phyloP scores from a whole-genome alignment of 2,113 vertebrate genomes.

The Cardinalis cardinalis region DNA sequence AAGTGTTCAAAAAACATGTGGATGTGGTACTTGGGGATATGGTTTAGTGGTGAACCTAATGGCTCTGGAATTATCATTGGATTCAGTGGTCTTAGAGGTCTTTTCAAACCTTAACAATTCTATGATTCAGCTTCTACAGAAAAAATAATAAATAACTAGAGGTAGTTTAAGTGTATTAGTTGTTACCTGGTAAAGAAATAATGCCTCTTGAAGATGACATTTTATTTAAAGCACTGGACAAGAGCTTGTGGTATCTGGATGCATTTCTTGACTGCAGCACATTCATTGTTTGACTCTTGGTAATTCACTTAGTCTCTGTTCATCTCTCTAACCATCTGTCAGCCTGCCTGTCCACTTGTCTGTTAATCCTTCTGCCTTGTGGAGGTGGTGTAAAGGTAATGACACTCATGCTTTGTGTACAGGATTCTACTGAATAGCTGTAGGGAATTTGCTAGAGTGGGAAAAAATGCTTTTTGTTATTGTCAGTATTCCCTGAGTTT shows the following conservation, averaged over 20 bases:
- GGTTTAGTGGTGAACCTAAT: neutral
- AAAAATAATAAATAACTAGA: neutral
- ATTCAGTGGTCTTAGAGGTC: neutral
- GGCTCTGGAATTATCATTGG: neutral
- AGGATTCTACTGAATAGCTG: neutral
- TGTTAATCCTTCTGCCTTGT: neutral
- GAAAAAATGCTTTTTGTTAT: neutral
- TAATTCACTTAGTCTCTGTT: neutral
- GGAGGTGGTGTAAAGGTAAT: neutral
- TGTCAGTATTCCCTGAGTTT: neutral
- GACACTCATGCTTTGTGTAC: neutral
- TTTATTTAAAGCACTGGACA: neutral
- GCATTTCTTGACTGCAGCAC: neutral
- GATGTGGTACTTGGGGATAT: neutral
- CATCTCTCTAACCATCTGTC: neutral
- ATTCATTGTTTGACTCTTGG: neutral
- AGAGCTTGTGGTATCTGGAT: neutral
- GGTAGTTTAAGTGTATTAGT: neutral
- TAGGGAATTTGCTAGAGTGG: neutral
- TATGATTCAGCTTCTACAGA: neutral
- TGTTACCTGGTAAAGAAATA: neutral
- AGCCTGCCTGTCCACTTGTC: neutral
- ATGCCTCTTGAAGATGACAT: rapidly evolving
- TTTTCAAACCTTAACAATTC: neutral
- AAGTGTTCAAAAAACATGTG: neutral